Evolutionary conservation across 2,113 vertebrate genomes (phyloP).

Genomic region (Onychorhynchus coronatus): DNA sequence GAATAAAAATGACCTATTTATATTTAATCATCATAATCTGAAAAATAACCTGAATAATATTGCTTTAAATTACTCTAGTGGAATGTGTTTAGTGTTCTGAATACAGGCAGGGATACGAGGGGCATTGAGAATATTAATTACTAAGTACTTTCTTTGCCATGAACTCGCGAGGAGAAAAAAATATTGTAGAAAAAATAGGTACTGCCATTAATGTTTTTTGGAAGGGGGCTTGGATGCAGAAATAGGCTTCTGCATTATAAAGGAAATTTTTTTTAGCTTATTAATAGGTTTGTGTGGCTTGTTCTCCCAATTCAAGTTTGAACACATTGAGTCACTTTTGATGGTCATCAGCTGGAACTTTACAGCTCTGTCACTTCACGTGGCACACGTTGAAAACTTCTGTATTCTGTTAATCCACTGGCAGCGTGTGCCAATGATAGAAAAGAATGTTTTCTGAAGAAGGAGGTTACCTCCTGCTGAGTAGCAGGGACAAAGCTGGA

Average conservation of each 20-base stretch:
- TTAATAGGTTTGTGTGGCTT: neutral
- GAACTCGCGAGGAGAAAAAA: neutral
- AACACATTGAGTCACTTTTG: neutral
- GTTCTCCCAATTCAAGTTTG: neutral
- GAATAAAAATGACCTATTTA: constrained; percentile 42
- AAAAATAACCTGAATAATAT: neutral
- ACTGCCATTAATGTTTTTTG: neutral
- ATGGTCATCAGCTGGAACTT: neutral
- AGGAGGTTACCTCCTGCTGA: neutral
- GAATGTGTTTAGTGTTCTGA: neutral
- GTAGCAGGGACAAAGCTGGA: neutral
- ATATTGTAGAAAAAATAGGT: neutral
- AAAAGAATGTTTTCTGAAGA: neutral
- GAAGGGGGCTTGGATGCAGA: neutral
- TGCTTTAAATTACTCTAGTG: neutral
- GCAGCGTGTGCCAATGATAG: neutral
- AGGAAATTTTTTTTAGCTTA: neutral
- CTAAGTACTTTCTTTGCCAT: neutral
- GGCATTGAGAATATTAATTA: neutral
- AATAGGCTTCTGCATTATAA: neutral
- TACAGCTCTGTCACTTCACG: too few relatives aligned
- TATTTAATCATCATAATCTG: constrained; percentile 34
- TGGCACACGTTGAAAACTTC: too few relatives aligned
- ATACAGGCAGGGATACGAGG: neutral
- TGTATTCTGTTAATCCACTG: neutral